A percentile compares a stretch with the other conserved stretches of the same genome.
These are phyloP conservation scores for Sebastes baramenuke DNA, from an alignment of 2,797 vertebrate species.

Conservation along the genomic window DNA sequence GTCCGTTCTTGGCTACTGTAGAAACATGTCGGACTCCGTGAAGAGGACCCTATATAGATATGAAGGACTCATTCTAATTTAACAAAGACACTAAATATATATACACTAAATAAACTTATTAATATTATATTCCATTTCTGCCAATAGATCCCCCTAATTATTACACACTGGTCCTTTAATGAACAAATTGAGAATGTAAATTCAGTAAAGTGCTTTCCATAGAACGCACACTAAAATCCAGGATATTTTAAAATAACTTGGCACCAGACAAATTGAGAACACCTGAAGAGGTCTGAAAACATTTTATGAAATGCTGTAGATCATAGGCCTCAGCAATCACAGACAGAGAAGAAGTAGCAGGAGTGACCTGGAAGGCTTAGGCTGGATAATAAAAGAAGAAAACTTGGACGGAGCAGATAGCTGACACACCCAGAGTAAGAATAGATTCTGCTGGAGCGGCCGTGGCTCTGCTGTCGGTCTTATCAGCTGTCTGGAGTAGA, in stretches of 20 bases:
- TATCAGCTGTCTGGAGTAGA: slow-evolving; percentile 61
- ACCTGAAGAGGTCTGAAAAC: neutral
- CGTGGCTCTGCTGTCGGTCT: slow-evolving; percentile 29
- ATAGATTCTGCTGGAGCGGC: slow-evolving; percentile 52
- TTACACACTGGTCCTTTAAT: neutral
- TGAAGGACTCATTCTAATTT: neutral
- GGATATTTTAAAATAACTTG: neutral
- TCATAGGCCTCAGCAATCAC: neutral
- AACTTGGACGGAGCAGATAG: slow-evolving; percentile 21
- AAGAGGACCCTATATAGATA: neutral
- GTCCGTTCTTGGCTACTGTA: neutral
- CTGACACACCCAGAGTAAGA: slow-evolving; percentile 63
- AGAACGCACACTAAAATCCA: neutral
- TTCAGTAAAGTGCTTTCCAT: neutral
- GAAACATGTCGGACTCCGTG: neutral
- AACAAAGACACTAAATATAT: too few species aligned
- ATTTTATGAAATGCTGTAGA: neutral
- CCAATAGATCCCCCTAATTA: too few species aligned
- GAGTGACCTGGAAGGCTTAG: slow-evolving; percentile 43
- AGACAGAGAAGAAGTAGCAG: slow-evolving; percentile 16
- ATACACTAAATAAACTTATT: too few species aligned
- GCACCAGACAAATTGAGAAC: neutral
- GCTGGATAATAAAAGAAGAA: slow-evolving; percentile 22
- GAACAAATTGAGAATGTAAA: neutral
- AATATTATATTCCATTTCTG: too few species aligned